phyloP scores from a whole-genome alignment of 2,888 invertebrate species.

The Tenthredo mesomela region DNA sequence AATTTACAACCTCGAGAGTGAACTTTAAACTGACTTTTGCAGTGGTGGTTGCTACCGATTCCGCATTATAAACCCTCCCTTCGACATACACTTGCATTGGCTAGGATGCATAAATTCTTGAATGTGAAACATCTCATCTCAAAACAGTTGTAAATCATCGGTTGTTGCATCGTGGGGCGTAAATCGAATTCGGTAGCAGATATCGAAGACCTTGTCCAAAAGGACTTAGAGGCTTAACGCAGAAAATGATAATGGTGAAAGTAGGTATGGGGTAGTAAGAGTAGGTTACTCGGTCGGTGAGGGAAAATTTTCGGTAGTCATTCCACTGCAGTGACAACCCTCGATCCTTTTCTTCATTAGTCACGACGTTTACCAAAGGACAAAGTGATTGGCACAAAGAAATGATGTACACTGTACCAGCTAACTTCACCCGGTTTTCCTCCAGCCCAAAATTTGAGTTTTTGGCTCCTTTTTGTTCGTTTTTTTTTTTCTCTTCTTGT shows the following conservation, averaged over 20 bases:
- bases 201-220: neutral
- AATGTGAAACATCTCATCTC: constrained; percentile 13
- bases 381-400: constrained; percentile 16
- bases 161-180: neutral
- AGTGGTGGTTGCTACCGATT: constrained; percentile 41
- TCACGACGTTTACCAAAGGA: constrained; percentile 61
- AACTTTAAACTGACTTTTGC: neutral
- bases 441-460: neutral
- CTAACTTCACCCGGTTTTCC: neutral
- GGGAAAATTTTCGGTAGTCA: constrained; percentile 68
- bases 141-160: constrained; percentile 43
- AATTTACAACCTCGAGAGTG: constrained; percentile 41
- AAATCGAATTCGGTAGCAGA: constrained; percentile 33
- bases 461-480: neutral
- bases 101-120: neutral
- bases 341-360: constrained; percentile 64
- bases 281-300: constrained; percentile 74
- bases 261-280: neutral
- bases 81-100: neutral
- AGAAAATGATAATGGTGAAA: constrained; percentile 31
- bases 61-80: neutral
- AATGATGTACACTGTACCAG: neutral
- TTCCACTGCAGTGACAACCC: neutral
- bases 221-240: constrained; percentile 4
- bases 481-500: neutral